Evolutionary conservation across 1,140 invertebrate genomes (phyloP).

Genomic region (Lerema accius): DNA sequence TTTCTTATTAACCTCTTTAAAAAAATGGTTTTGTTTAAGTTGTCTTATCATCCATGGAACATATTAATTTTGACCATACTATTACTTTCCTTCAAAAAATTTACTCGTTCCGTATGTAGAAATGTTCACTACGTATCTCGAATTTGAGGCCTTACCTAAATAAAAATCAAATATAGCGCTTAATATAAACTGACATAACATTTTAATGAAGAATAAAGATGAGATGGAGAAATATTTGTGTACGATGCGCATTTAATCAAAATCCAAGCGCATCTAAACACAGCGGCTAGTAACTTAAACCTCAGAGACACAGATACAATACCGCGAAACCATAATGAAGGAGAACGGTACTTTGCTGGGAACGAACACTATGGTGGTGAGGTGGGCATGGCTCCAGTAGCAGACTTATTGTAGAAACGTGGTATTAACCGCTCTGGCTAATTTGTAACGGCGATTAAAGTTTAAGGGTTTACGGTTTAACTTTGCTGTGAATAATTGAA

Average conservation of each 20-base stretch:
- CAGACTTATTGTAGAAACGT: conserved; percentile 13
- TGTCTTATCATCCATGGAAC: too few species aligned
- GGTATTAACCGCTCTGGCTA: conserved; percentile 21
- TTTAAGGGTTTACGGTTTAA: not conserved
- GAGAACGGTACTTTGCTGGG: conserved; percentile 31
- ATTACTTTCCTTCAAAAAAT: too few species aligned
- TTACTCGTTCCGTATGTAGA: too few species aligned
- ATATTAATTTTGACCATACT: too few species aligned
- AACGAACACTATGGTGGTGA: not conserved
- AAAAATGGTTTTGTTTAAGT: too few species aligned
- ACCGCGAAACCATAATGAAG: conserved; percentile 44
- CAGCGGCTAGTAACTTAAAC: conserved; percentile 10
- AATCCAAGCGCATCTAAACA: not conserved
- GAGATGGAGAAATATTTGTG: not conserved
- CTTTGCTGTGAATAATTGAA: not conserved
- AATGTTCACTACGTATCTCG: too few species aligned
- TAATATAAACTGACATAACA: too few species aligned
- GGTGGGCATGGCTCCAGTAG: conserved; percentile 7
- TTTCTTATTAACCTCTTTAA: too few species aligned
- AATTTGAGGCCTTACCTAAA: too few species aligned
- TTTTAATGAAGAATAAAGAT: too few species aligned
- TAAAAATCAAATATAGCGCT: too few species aligned
- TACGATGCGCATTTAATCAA: not conserved
- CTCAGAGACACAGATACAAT: conserved; percentile 19
- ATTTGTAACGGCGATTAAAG: conserved; percentile 34